Percentiles rank a stretch among this genome's conserved stretches.
These are phyloP conservation scores for Meganola albula DNA, from an alignment of 2,888 invertebrate species.

Conservation along the genomic window DNA sequence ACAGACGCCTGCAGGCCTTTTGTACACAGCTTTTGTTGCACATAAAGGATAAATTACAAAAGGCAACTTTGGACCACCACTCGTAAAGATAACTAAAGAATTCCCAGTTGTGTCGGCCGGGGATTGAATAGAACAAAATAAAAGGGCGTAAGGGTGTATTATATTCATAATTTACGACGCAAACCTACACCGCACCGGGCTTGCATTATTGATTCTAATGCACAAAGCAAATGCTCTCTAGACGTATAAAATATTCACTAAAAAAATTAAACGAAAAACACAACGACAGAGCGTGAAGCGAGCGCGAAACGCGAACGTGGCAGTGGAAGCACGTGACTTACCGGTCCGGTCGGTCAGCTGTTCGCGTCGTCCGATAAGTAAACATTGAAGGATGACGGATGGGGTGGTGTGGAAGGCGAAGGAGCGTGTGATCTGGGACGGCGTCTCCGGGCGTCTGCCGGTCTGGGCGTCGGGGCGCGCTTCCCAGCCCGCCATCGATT, in stretches of 20 bases:
- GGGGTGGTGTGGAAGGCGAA: slow-evolving; percentile 50
- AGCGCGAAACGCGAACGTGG: slow-evolving; percentile 30
- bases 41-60: slow-evolving; percentile 71
- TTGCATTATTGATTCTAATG: slow-evolving; percentile 57
- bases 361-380: slow-evolving; percentile 69
- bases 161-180: slow-evolving; percentile 68
- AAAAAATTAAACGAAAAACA: slow-evolving; percentile 28
- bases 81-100: slow-evolving; percentile 70
- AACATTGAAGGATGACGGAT: slow-evolving; percentile 68
- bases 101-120: slow-evolving; percentile 45
- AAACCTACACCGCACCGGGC: slow-evolving; percentile 49
- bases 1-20: slow-evolving; percentile 53
- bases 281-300: slow-evolving; percentile 23
- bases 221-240: slow-evolving; percentile 46
- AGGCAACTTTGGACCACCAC: slow-evolving; percentile 58
- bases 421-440: slow-evolving; percentile 64
- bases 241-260: slow-evolving; percentile 44
- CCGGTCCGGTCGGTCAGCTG: slow-evolving; percentile 75
- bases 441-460: slow-evolving; percentile 78
- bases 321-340: slow-evolving; percentile 69
- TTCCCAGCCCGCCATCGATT: slow-evolving; percentile 76
- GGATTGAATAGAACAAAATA: slow-evolving; percentile 58
- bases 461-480: slow-evolving; percentile 79
- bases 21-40: slow-evolving; percentile 63
- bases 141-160: slow-evolving; percentile 68